A percentile compares a stretch with the other conserved stretches of the same genome.
These are phyloP conservation scores for Lordiphosa clarofinis DNA, from an alignment of 1,140 invertebrate genomes.

Conservation along the genomic window DNA sequence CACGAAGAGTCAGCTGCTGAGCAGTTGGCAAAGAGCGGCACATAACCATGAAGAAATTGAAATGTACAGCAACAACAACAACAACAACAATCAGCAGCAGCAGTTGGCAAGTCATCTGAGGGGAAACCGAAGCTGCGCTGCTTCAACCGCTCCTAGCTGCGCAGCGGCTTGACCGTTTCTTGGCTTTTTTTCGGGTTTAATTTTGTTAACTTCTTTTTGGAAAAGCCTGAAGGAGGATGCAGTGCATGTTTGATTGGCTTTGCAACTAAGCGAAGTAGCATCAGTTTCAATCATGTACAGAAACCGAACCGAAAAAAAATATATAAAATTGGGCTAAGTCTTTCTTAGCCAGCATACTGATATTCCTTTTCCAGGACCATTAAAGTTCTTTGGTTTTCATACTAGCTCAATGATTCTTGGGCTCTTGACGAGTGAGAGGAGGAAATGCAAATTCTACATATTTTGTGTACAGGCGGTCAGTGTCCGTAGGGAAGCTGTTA, in stretches of 20 bases:
- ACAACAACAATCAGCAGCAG: slow-evolving; percentile 27
- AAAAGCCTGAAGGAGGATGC: background rate
- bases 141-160: slow-evolving; percentile 38
- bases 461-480: no score
- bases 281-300: no score
- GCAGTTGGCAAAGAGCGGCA: slow-evolving; percentile 68
- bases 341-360: no score
- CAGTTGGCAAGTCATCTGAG: slow-evolving; percentile 62
- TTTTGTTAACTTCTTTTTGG: slow-evolving; percentile 16
- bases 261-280: background rate
- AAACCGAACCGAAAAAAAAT: no score
- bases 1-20: slow-evolving; percentile 17
- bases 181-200: slow-evolving; percentile 51
- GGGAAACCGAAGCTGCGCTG: slow-evolving; percentile 35
- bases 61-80: slow-evolving; percentile 46
- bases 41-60: slow-evolving; percentile 73
- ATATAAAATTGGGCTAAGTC: no score
- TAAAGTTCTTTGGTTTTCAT: no score
- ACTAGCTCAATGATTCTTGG: no score
- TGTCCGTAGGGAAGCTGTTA: no score
- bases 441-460: no score
- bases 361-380: no score
- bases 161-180: slow-evolving; percentile 53
- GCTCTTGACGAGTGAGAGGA: no score
- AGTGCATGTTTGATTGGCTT: background rate